These are phyloP conservation scores for Mionectes olivaceus DNA, from an alignment of 2,797 vertebrate species.

Conservation along the genomic window DNA sequence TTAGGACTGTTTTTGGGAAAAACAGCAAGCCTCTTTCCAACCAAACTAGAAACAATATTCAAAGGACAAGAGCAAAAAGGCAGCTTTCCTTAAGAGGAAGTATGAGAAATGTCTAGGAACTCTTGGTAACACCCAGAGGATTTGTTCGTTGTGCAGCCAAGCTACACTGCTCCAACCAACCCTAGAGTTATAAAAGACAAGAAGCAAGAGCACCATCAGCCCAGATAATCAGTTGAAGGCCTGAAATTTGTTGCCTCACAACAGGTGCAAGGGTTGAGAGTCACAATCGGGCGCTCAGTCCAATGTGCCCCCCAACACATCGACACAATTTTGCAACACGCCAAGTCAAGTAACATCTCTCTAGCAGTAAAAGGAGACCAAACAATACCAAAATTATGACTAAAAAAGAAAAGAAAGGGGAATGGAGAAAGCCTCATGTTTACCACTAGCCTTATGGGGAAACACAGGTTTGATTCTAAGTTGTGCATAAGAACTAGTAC, in stretches of 20 bases:
- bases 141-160: background rate
- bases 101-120: conserved; percentile 15
- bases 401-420: background rate
- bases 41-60: background rate
- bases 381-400: background rate
- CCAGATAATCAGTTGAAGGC: background rate
- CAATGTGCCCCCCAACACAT: background rate
- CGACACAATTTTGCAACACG: rapidly evolving
- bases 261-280: conserved; percentile 15
- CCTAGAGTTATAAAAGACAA: conserved; percentile 28
- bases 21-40: background rate
- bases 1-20: conserved; percentile 45
- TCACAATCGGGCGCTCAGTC: background rate
- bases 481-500: background rate
- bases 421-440: background rate
- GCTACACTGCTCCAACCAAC: background rate
- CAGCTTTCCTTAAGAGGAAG: background rate
- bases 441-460: background rate
- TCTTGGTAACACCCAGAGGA: background rate
- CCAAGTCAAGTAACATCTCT: background rate
- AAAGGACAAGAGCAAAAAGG: background rate
- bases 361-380: background rate
- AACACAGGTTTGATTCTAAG: background rate
- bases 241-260: background rate
- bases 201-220: background rate